Evolutionary conservation across 2,113 vertebrate genomes (phyloP).

Genomic region (Pseudorhombus dupliciocellatus): DNA sequence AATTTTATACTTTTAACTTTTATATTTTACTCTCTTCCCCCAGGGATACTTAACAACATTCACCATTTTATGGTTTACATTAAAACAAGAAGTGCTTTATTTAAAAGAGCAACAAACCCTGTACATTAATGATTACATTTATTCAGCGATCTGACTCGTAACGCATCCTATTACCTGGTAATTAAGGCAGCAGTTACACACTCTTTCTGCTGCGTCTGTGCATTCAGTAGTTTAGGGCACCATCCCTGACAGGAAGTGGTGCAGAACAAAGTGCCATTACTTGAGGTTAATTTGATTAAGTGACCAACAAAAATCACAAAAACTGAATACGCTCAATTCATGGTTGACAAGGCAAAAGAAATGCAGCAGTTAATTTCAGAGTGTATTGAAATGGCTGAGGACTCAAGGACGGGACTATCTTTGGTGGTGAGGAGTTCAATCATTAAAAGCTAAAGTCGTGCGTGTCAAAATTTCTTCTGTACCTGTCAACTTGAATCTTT

Average conservation of each 20-base stretch:
- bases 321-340: background rate
- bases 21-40: background rate
- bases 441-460: no score
- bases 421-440: background rate
- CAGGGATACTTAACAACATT: background rate
- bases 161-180: conserved; percentile 14
- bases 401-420: background rate
- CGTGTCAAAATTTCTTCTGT: no score
- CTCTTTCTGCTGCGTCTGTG: background rate
- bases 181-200: conserved; percentile 6
- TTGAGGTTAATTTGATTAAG: background rate
- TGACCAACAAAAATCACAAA: background rate
- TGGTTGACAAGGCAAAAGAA: background rate
- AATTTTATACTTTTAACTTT: background rate
- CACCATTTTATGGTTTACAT: background rate
- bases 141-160: background rate
- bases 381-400: no score
- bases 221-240: background rate
- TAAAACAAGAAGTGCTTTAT: conserved; percentile 17
- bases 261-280: background rate
- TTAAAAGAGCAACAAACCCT: conserved; percentile 34
- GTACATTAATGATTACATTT: conserved; percentile 31
- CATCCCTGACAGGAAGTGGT: background rate
- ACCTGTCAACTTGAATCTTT: no score
- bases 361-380: background rate